Base-by-base conservation (phyloP, 2,113 vertebrate genomes). In the Etia nguti region DNA sequence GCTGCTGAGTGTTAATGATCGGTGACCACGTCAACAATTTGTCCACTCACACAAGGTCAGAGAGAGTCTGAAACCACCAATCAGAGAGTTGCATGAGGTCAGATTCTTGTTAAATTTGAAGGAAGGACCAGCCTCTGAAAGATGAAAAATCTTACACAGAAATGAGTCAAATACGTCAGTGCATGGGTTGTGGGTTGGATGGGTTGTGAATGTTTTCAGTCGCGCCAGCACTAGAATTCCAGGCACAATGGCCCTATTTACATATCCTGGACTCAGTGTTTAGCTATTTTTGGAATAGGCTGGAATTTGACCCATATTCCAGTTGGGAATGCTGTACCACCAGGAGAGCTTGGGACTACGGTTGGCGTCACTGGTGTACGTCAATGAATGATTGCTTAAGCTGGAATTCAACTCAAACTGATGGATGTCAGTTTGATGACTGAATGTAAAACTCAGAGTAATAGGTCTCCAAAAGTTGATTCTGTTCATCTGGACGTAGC, bases 261-360 rank as follows among this genome's bases (percentile, higher is more conserved):
- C 2, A 1, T 43, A 4, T 46, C 43, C 43, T 26, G 8, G 68
- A 10, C 38, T 46, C 22, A 0, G 3, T 26, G 13, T 73, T 73
- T 26, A 73, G 22, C 68, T 73, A 73, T 46, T 26, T 73, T 73
- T 46, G 68, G 22, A 73, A 46, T 10, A 73, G 8, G 68, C 38
- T 70, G 38, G 13, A 26, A 43, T 70, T 22, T 70, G 38, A 43
- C 36, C 65, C 1, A 4, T 16, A 24, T 43, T 43, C n/a, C 65
- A 24, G 8, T 43, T 70, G 12, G 36, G 65, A 70, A 70, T 24
- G 38, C 36, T 70, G 65, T 43, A 24, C 5, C 8, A 43, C n/a
- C 12, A 41, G 8, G 65, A 70, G 36, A 13, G 4, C n/a, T 24
- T 70, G 12, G 38, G 24, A 24, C 38, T 38, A 0, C 7, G 12